A percentile compares a stretch with the other conserved stretches of the same genome.
These are phyloP conservation scores for Phyllotreta striolata DNA, from an alignment of 2,888 invertebrate species.

Conservation along the genomic window DNA sequence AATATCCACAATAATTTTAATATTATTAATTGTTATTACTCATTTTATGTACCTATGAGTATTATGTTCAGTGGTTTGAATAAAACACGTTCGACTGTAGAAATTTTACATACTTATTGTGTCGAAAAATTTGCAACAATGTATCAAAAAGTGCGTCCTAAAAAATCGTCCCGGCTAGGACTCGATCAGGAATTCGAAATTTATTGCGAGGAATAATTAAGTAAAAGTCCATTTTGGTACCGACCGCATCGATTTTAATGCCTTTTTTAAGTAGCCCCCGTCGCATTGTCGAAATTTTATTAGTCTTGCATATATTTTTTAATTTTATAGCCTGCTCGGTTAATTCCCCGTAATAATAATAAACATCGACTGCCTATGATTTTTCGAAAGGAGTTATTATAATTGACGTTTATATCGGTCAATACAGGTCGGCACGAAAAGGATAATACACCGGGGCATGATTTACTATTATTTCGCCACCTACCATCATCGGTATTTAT, in stretches of 20 bases:
- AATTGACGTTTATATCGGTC: conserved; percentile 41
- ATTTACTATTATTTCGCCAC: conserved; percentile 53
- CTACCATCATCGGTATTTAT: conserved; percentile 55
- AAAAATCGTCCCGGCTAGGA: conserved; percentile 9
- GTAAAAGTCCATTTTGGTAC: conserved; percentile 24
- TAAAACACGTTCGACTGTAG: too few relatives aligned
- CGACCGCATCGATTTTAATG: conserved; percentile 29
- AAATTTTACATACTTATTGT: too few relatives aligned
- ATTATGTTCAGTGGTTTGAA: too few relatives aligned
- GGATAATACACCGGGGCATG: conserved; percentile 39
- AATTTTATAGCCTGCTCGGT: conserved; percentile 38
- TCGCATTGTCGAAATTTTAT: conserved; percentile 39
- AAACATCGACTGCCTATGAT: conserved; percentile 41
- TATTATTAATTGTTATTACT: too few relatives aligned
- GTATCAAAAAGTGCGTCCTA: conserved; percentile 12
- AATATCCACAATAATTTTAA: too few relatives aligned
- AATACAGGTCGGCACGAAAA: conserved; percentile 43
- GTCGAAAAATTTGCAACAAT: conserved; percentile 12
- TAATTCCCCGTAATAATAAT: conserved; percentile 41
- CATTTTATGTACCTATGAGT: too few relatives aligned
- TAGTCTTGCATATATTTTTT: conserved; percentile 40
- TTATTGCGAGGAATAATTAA: conserved; percentile 12
- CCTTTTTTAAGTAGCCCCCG: conserved; percentile 36
- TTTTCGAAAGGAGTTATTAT: conserved; percentile 41
- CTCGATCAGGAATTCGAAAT: conserved; percentile 13